These are phyloP conservation scores for Antigone vipio DNA, from an alignment of 2,113 vertebrate species.

Conservation along the genomic window DNA sequence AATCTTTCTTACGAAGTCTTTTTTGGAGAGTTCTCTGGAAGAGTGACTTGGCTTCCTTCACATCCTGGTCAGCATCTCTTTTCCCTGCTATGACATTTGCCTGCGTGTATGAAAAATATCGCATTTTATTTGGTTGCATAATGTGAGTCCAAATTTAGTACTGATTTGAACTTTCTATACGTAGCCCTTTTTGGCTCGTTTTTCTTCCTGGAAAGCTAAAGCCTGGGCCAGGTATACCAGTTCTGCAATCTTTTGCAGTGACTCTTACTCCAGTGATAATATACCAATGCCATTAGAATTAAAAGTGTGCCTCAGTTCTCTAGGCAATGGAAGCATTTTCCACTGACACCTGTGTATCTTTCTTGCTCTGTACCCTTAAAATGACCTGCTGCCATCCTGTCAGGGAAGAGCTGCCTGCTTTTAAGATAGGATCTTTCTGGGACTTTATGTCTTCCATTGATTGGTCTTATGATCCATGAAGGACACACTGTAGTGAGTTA, in stretches of 20 bases:
- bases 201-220: constrained; percentile 5
- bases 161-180: background rate
- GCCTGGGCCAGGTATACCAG: background rate
- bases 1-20: background rate
- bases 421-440: background rate
- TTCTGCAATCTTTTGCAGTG: background rate
- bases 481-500: background rate
- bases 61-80: constrained; percentile 10
- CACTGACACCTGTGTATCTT: background rate
- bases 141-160: background rate
- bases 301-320: background rate
- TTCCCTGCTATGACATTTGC: constrained; percentile 3
- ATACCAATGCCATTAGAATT: background rate
- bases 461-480: background rate
- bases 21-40: constrained; percentile 35
- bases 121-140: background rate
- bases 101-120: constrained; percentile 8
- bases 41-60: background rate
- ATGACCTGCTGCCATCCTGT: background rate
- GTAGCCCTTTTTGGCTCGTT: background rate
- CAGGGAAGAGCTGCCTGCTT: background rate
- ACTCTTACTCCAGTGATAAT: background rate
- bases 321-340: background rate
- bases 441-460: background rate
- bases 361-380: background rate